Conservation (phyloP, 2,888 invertebrate genomes). For the Lymantria monacha region DNA sequence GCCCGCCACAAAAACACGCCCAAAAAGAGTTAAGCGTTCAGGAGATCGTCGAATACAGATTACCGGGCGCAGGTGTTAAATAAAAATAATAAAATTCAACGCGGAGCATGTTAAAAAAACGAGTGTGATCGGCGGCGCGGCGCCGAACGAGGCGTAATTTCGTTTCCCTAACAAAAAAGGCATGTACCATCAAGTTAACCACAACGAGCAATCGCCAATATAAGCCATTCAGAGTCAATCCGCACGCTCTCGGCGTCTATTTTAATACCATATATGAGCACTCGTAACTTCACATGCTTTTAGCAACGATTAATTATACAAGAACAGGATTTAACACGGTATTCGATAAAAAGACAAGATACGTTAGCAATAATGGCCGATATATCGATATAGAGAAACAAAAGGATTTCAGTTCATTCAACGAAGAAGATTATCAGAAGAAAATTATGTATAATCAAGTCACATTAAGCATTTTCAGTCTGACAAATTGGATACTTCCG, state of each 20-base stretch:
- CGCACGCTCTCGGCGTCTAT: slow-evolving; percentile 46
- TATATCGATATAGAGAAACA: slow-evolving; percentile 8
- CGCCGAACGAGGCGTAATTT: slow-evolving; percentile 74
- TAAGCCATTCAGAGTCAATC: slow-evolving; percentile 62
- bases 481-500: slow-evolving; percentile 56
- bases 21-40: slow-evolving; percentile 81
- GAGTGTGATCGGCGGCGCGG: slow-evolving; percentile 71
- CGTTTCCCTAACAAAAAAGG: slow-evolving; percentile 66
- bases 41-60: slow-evolving; percentile 80
- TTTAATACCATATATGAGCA: slow-evolving; percentile 58
- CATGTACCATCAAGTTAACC: slow-evolving; percentile 63
- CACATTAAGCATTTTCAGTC: background rate
- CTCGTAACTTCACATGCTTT: slow-evolving; percentile 39
- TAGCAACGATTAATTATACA: slow-evolving; percentile 22
- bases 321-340: slow-evolving; percentile 19
- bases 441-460: no score
- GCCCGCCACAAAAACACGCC: slow-evolving; percentile 62
- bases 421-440: no score
- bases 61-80: slow-evolving; percentile 81
- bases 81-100: slow-evolving; percentile 80
- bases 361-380: slow-evolving; percentile 11
- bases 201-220: slow-evolving; percentile 48
- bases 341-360: slow-evolving; percentile 11
- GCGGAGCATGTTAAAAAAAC: slow-evolving; percentile 70
- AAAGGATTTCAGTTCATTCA: no score